These are phyloP conservation scores for Limnodromus scolopaceus DNA, from an alignment of 2,797 vertebrate species.

Conservation along the genomic window DNA sequence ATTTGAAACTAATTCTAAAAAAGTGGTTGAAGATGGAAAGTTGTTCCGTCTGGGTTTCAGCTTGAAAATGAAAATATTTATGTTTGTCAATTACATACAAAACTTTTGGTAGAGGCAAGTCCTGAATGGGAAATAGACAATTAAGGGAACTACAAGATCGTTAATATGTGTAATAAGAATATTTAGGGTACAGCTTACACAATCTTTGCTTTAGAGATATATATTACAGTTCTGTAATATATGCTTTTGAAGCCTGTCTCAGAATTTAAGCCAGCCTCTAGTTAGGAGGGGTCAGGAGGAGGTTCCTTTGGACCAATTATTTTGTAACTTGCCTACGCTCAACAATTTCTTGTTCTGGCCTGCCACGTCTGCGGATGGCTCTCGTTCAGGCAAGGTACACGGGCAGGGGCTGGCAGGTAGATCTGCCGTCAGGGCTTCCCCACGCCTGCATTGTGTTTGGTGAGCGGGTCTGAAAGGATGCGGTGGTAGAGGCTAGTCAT, in stretches of 20 bases:
- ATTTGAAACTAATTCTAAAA: not conserved
- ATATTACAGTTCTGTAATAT: slow-evolving; percentile 43
- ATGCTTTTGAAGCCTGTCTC: slow-evolving; percentile 20
- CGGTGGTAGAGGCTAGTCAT: not conserved
- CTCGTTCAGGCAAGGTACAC: rapidly evolving
- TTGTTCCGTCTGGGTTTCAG: not conserved
- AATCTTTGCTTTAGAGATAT: not conserved
- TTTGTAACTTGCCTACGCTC: not conserved
- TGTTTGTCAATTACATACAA: not conserved
- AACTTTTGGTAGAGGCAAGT: not conserved
- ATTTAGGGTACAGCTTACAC: slow-evolving; percentile 52
- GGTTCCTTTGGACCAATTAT: not conserved
- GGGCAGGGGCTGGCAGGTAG: not conserved
- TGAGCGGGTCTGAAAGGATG: not conserved
- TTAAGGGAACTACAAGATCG: not conserved
- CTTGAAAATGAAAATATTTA: not conserved
- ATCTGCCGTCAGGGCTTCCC: not conserved
- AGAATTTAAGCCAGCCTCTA: slow-evolving; percentile 1
- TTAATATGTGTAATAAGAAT: not conserved
- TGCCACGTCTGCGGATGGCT: not conserved
- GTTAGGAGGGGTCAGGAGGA: not conserved
- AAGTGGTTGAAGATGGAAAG: not conserved
- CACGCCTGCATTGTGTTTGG: not conserved
- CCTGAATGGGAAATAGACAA: not conserved
- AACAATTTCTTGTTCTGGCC: not conserved